These are phyloP conservation scores for Tauraco hartlaubi DNA, from an alignment of 2,797 vertebrate genomes.

Conservation along the genomic window DNA sequence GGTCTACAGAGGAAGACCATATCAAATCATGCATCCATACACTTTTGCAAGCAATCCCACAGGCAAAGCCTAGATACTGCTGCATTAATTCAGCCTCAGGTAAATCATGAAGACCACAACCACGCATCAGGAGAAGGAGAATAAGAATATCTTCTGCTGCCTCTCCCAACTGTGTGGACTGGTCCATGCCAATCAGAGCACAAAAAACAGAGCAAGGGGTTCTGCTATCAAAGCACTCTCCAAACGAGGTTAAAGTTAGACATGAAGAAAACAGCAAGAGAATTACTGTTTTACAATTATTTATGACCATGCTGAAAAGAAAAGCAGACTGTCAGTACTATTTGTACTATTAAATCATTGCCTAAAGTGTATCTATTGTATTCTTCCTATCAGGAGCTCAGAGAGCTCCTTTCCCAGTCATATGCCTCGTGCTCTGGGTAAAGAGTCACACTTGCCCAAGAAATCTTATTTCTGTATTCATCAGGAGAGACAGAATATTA, in stretches of 20 bases:
- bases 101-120: neutral
- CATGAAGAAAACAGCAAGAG: neutral
- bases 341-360: neutral
- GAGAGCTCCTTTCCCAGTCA: neutral
- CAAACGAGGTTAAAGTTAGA: neutral
- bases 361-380: neutral
- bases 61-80: neutral
- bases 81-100: neutral
- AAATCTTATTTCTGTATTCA: neutral
- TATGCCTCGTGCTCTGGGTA: neutral
- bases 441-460: neutral
- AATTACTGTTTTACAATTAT: neutral
- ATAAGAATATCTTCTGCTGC: neutral
- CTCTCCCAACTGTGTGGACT: neutral
- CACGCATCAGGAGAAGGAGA: neutral
- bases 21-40: neutral
- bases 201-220: neutral
- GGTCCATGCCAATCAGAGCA: neutral
- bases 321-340: neutral
- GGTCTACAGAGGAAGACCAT: neutral
- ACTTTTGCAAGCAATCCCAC: neutral
- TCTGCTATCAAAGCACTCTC: neutral
- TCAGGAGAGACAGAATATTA: neutral
- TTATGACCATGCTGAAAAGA: neutral
- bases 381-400: neutral